Evolutionary conservation across 2,797 vertebrate species (phyloP).

Genomic region (Masticophis lateralis): DNA sequence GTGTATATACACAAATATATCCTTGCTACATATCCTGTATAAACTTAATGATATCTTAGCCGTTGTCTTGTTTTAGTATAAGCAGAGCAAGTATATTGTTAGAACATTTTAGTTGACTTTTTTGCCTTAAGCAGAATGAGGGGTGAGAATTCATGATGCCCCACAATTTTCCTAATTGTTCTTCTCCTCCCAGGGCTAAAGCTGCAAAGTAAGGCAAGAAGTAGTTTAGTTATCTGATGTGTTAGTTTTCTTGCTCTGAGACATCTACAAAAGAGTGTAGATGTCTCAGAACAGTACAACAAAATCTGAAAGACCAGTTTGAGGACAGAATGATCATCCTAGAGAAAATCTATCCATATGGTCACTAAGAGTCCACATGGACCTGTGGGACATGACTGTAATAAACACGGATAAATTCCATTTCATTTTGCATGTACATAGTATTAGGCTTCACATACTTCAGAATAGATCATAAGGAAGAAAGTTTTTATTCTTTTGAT

Average conservation of each 20-base stretch:
- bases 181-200: background rate
- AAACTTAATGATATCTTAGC: background rate
- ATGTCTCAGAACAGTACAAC: background rate
- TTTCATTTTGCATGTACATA: background rate
- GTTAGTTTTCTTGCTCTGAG: background rate
- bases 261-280: background rate
- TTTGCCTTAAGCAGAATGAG: background rate
- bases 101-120: background rate
- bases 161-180: background rate
- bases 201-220: background rate
- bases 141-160: background rate
- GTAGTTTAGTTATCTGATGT: no score
- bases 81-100: background rate
- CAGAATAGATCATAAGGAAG: background rate
- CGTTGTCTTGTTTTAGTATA: background rate
- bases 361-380: background rate
- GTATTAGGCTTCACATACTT: background rate
- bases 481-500: background rate
- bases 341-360: background rate
- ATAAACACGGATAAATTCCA: background rate
- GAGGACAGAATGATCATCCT: background rate
- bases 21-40: background rate
- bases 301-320: background rate
- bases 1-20: background rate
- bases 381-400: background rate